A percentile compares a stretch with the other conserved stretches of the same genome.
Evolutionary conservation across 2,888 invertebrate species (phyloP).

Genomic region (Seira musarum): DNA sequence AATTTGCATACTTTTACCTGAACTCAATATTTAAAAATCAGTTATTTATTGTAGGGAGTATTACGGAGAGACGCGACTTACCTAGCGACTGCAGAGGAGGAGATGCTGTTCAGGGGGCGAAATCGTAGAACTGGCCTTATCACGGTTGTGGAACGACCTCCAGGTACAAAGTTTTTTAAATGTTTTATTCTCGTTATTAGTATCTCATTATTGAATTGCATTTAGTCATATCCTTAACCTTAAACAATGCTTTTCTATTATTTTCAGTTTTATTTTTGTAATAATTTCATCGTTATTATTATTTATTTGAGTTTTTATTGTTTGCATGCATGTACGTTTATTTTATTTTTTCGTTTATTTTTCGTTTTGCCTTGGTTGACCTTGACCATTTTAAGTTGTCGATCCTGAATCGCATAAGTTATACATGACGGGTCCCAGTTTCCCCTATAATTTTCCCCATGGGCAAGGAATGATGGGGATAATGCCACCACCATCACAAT

Average conservation of each 20-base stretch:
- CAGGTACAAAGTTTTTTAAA: constrained; percentile 77
- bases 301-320: too few species aligned
- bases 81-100: constrained; percentile 66
- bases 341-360: constrained; percentile 53
- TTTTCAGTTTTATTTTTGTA: constrained; percentile 27
- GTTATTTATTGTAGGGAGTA: constrained; percentile 67
- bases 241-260: too few species aligned
- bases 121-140: constrained; percentile 83
- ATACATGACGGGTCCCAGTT: constrained; percentile 66
- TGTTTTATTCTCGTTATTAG: too few species aligned
- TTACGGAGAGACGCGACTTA: constrained; percentile 68
- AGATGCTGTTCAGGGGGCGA: constrained; percentile 65
- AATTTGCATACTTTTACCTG: too few species aligned
- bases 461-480: constrained; percentile 61
- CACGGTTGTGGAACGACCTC: constrained; percentile 87
- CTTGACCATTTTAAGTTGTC: constrained; percentile 64
- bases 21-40: too few species aligned
- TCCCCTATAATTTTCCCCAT: constrained; percentile 59
- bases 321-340: constrained; percentile 39
- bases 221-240: not conserved
- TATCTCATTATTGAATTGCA: not conserved
- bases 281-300: too few species aligned
- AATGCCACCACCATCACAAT: constrained; percentile 65
- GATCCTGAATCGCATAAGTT: constrained; percentile 67
- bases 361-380: constrained; percentile 54